Evolutionary conservation across 2,888 invertebrate species (phyloP), one percentile per base, ranked within the genome.

Genomic region (Chaetogeoica ovagalla): DNA sequence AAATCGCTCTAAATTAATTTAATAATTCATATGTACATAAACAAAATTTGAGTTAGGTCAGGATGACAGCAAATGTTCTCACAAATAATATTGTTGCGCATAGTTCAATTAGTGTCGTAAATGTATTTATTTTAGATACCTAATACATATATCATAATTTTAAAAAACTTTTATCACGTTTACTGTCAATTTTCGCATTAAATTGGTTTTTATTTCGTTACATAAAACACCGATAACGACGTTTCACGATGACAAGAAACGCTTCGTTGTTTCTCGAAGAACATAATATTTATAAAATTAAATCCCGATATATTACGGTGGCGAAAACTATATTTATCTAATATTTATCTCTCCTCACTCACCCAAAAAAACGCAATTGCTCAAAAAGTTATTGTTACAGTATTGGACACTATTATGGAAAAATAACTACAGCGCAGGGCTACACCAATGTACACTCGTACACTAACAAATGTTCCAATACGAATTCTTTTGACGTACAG

Each of bases 321-420:
- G 57, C 23, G 43, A 75, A 57, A 66, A 66, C 65, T 75, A 66
- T 75, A 63, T 57, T 57, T 75, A 66, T 43, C 13, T 43, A 66
- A 57, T 75, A 66, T 75, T 75, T 75, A 66, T 75, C 43, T 65
- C 43, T 8, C n/a, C n/a, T n/a, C n/a, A n/a, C n/a, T n/a, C n/a
- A n/a, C n/a, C 23, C 17, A 23, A 57, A 30, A 30, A 30, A 52
- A 59, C 43, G 59, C 75, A 55, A 55, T 65, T 63, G 37, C 21
- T 65, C 55, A 43, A 57, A 75, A 73, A 73, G 73, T 75, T 75
- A 39, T 66, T 75, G 66, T 75, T 75, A 19, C 66, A n/a, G 23
- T 23, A n/a, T 11, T n/a, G n/a, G 43, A 19, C 74, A 66, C 43
- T 23, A 39, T 57, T 57, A 66, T 39, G 39, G 23, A n/a, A 57